Evolutionary conservation across 2,797 vertebrate genomes (phyloP).

Genomic region (Remorina albescens): DNA sequence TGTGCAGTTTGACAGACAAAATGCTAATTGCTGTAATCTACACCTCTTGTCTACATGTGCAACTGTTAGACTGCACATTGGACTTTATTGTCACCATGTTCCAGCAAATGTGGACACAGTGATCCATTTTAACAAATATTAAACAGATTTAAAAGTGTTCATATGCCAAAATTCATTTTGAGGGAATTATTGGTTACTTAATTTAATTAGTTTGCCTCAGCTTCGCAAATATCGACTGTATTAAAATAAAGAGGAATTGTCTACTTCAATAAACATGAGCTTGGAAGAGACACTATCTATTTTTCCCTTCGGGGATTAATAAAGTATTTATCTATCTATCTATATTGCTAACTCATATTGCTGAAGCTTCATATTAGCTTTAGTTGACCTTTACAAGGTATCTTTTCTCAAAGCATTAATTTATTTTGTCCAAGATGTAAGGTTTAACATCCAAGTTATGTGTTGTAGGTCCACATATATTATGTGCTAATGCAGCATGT

Average conservation of each 20-base stretch:
- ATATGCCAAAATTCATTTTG: too few species aligned
- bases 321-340: too few species aligned
- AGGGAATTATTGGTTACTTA: too few species aligned
- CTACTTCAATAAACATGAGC: neutral
- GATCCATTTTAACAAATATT: too few species aligned
- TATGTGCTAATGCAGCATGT: slow-evolving; percentile 24
- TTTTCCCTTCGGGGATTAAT: too few species aligned
- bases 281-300: too few species aligned
- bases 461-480: neutral
- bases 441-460: neutral
- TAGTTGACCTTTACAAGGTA: neutral
- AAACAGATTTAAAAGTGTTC: too few species aligned
- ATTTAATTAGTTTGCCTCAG: too few species aligned
- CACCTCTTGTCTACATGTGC: neutral
- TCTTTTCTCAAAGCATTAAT: neutral
- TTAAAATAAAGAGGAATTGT: neutral
- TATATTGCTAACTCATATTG: neutral
- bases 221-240: neutral
- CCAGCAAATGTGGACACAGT: too few species aligned
- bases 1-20: neutral
- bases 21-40: neutral
- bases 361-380: neutral
- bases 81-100: neutral
- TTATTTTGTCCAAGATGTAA: neutral
- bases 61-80: neutral